phyloP scores from a whole-genome alignment of 2,797 vertebrate species.

The Rhinella marina region DNA sequence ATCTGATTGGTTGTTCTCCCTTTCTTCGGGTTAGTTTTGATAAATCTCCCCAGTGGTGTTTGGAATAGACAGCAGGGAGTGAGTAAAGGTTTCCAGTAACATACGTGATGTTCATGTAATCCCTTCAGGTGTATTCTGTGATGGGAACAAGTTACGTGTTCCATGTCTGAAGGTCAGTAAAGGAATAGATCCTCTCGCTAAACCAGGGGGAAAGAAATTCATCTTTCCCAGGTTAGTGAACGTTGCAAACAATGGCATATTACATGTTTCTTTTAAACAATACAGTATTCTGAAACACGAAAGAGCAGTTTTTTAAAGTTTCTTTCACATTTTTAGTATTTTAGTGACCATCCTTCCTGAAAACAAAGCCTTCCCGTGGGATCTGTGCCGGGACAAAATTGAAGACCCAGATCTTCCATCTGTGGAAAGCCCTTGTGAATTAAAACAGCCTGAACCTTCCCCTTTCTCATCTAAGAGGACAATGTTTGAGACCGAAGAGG shows the following conservation, averaged over 20 bases:
- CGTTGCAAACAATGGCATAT: neutral
- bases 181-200: conserved; percentile 72
- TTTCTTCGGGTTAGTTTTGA: neutral
- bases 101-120: neutral
- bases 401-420: conserved; percentile 79
- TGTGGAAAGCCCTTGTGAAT: conserved; percentile 88
- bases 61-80: neutral
- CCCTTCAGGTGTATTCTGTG: conserved; percentile 82
- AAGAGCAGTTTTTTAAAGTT: too few species aligned
- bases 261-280: neutral
- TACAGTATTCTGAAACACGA: too few species aligned
- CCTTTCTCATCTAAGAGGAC: conserved; percentile 93
- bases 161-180: conserved; percentile 87
- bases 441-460: conserved; percentile 83
- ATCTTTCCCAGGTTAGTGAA: conserved; percentile 71
- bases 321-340: conserved; percentile 71
- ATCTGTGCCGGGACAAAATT: conserved; percentile 61
- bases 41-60: too few species aligned
- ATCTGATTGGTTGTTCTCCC: too few species aligned
- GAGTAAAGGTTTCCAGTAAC: neutral
- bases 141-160: conserved; percentile 81
- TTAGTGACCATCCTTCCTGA: conserved; percentile 77
- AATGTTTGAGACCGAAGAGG: conserved; percentile 96
- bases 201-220: conserved; percentile 66
- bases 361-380: conserved; percentile 66